A percentile compares a stretch with the other conserved stretches of the same genome.
Conservation (phyloP, 2,797 vertebrate genomes). For the Mallotus villosus region DNA sequence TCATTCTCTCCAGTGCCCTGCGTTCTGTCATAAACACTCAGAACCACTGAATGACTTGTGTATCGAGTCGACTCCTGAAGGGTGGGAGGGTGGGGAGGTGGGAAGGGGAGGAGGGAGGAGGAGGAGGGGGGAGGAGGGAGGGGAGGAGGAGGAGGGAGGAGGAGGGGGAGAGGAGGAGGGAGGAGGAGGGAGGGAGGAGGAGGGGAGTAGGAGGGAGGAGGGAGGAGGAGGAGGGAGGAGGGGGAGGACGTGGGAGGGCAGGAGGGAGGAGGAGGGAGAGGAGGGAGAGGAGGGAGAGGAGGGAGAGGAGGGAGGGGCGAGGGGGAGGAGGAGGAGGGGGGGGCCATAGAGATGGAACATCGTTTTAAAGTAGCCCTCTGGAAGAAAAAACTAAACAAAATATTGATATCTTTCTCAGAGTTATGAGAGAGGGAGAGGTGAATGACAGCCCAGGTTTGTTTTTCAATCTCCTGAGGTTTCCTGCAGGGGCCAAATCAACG, state of each 20-base stretch:
- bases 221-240: not conserved
- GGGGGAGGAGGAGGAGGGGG: too few species aligned
- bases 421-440: conserved; percentile 38
- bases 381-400: conserved; percentile 14
- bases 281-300: not conserved
- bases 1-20: conserved; percentile 80
- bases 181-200: too few species aligned
- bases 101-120: not conserved
- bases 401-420: conserved; percentile 42
- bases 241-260: too few species aligned
- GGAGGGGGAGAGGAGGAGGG: not conserved
- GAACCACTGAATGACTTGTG: conserved; percentile 32
- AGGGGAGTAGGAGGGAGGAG: too few species aligned
- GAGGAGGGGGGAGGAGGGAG: not conserved
- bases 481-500: conserved; percentile 48
- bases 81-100: conserved; percentile 4
- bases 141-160: not conserved
- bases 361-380: conserved; percentile 34
- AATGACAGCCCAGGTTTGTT: conserved; percentile 47
- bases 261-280: not conserved
- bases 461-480: conserved; percentile 48
- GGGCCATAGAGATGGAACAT: not conserved
- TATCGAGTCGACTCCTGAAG: conserved; percentile 31
- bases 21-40: conserved; percentile 78
- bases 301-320: not conserved